Conservation (phyloP, 2,888 invertebrate genomes). For the Pterobdella sp. region DNA sequence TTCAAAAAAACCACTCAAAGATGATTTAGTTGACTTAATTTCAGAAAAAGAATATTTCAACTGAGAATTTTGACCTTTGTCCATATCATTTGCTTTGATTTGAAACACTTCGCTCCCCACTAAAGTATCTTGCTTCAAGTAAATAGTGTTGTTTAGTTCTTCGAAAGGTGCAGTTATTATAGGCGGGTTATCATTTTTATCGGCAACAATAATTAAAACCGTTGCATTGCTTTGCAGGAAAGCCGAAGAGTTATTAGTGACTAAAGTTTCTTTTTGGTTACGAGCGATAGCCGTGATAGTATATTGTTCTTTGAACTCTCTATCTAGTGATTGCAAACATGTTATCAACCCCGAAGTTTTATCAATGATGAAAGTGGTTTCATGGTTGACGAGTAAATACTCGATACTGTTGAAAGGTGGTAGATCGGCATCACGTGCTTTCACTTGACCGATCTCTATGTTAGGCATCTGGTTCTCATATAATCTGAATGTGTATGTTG, state of each 20-base stretch:
- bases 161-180: constrained; percentile 41
- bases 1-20: constrained; percentile 56
- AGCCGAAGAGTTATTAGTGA: constrained; percentile 31
- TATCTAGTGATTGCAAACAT: constrained; percentile 68
- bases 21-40: constrained; percentile 44
- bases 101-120: constrained; percentile 40
- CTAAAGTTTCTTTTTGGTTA: constrained; percentile 33
- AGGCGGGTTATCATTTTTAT: constrained; percentile 45
- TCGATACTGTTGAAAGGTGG: constrained; percentile 32
- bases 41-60: constrained; percentile 38
- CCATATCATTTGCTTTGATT: constrained; percentile 41
- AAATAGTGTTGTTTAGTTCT: constrained; percentile 39
- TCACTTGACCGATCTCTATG: constrained; percentile 35
- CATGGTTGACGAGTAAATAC: constrained; percentile 35
- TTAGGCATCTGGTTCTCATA: constrained; percentile 35
- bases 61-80: constrained; percentile 41
- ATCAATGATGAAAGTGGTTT: constrained; percentile 42
- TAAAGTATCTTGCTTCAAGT: constrained; percentile 37
- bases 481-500: constrained; percentile 33
- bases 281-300: constrained; percentile 34
- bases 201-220: constrained; percentile 40
- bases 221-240: constrained; percentile 29
- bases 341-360: constrained; percentile 40
- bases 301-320: constrained; percentile 49
- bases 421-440: constrained; percentile 34